These are phyloP conservation scores for Julus scanicus DNA, from an alignment of 2,888 invertebrate genomes.

Conservation along the genomic window DNA sequence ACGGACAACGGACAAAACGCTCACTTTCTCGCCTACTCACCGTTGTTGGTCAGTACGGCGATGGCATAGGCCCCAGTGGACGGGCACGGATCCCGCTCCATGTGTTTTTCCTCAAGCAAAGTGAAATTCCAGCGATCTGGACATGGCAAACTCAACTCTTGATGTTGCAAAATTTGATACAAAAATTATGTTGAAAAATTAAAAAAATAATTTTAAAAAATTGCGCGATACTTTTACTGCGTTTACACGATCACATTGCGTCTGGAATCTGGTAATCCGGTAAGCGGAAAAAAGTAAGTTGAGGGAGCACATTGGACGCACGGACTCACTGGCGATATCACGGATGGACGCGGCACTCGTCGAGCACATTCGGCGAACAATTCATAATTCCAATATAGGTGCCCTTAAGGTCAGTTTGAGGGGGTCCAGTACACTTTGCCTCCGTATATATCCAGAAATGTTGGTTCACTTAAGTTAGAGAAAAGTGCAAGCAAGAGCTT, in stretches of 20 bases:
- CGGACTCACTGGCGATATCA: not conserved
- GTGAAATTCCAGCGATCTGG: not conserved
- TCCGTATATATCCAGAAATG: not conserved
- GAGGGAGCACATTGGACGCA: not conserved
- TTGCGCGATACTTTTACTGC: not conserved
- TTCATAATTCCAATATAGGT: not conserved
- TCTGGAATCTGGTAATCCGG: not conserved
- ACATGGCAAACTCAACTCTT: not conserved
- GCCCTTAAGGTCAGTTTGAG: not conserved
- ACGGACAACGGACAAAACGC: not conserved
- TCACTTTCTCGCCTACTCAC: slow-evolving; percentile 18
- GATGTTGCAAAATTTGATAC: not conserved
- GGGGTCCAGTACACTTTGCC: not conserved
- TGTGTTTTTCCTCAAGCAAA: not conserved
- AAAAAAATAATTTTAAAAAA: not conserved
- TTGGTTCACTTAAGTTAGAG: not conserved
- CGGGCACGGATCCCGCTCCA: slow-evolving; percentile 26
- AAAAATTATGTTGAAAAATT: not conserved
- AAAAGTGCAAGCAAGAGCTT: not conserved
- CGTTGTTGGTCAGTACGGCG: slow-evolving; percentile 42
- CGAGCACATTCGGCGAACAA: not conserved
- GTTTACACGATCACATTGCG: not conserved
- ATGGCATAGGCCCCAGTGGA: not conserved
- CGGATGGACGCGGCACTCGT: not conserved
- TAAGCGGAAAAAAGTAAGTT: not conserved